A percentile compares a stretch with the other conserved stretches of the same genome.
These are phyloP conservation scores for mouse (Mus musculus) DNA, from an alignment of 2,113 vertebrate genomes.

Conservation along the genomic window GRCm39 chr16:54666001-54666500, in stretches of 20 bases:
- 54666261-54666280: slow-evolving; percentile 45
- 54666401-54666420: not conserved
- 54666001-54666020: slow-evolving; percentile 48
- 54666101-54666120: not conserved
- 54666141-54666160: slow-evolving; percentile 23
- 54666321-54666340: not conserved
- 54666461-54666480: not conserved
- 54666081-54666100: slow-evolving; percentile 11
- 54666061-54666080: slow-evolving; percentile 28
- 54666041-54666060: not conserved
- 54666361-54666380: not conserved
- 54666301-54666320: not conserved
- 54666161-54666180: slow-evolving; percentile 34
- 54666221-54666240: not conserved
- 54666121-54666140: slow-evolving; percentile 50
- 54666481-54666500: not conserved
- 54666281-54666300: slow-evolving; percentile 27
- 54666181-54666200: not conserved
- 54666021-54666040: slow-evolving; percentile 50
- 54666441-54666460: not conserved
- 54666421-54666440: not conserved
- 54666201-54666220: not conserved
- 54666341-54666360: slow-evolving; percentile 13
- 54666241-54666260: not conserved
- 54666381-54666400: not conserved